Base-by-base conservation (phyloP, 2,113 vertebrate species). In the Psephotus haematonotus region DNA sequence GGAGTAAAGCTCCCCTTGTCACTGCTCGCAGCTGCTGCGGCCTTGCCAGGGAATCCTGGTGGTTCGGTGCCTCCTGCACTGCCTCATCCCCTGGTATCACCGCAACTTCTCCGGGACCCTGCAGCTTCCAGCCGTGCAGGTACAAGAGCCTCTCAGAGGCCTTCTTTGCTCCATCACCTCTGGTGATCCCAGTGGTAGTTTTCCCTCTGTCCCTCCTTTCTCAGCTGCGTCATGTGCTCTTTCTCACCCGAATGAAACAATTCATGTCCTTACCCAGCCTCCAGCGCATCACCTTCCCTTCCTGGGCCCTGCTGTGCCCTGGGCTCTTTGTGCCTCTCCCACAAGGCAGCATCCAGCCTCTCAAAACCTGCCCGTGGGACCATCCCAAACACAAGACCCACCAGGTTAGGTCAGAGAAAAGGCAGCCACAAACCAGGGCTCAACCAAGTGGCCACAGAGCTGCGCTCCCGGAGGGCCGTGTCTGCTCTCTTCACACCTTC, bases 141-240 rank as follows among this genome's bases (percentile, higher is more conserved):
- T 75, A 46, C 35, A 31, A 53, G 62, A 68, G 25, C 35, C 25
- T 20, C 39, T 41, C 1, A 1, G 19, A 63, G 29, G 39, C 44
- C 25, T 86, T 11, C 14, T 57, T 86, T 74, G 4, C 31, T 76
- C 47, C n/a, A 59, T 49, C 33, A 5, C 49, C 75, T 76, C n/a
- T 28, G 29, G 23, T 49, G 86, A 67, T 49, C 31, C 37, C 31
- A 3, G 55, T 6, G 23, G 39, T 29, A 17, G 9, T 78, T 88
- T 71, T 53, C 22, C n/a, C n/a, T 35, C 57, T 80, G 55, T 25
- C 9, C 5, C 7, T 84, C 57, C 46, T 35, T 81, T 85, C 55
- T 59, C 55, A 59, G 31, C 16, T 3, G 5, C 13, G 12, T 65
- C 44, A 6, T 8, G 2, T 0, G 0, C 11, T 68, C 65, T 50